Percentiles rank a stretch among this genome's conserved stretches.
Conservation (phyloP, 1,140 invertebrate species). For the Drosophila paulistorum region DNA sequence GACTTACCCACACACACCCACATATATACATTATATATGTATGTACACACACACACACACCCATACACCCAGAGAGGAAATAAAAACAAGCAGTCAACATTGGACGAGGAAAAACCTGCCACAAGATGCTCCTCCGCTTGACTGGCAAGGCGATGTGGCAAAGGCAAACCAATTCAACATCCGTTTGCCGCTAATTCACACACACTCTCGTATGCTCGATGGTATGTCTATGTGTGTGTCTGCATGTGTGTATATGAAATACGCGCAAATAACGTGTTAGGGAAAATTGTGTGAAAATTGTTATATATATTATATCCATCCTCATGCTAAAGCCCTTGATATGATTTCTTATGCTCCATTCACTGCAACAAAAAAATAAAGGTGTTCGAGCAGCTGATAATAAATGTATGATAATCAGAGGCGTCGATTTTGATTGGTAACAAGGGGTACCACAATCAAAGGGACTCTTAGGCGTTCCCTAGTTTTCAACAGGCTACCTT, state of each 20-base stretch:
- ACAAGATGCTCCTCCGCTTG: slow-evolving; percentile 71
- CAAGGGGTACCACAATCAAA: neutral
- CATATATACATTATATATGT: slow-evolving; percentile 12
- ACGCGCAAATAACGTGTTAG: slow-evolving; percentile 80
- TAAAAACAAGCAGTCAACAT: slow-evolving; percentile 80
- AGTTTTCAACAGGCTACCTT: too few species aligned
- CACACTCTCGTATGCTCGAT: slow-evolving; percentile 44
- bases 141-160: slow-evolving; percentile 64
- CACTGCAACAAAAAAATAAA: slow-evolving; percentile 45
- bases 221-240: too few species aligned
- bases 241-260: slow-evolving; percentile 76
- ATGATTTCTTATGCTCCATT: slow-evolving; percentile 80
- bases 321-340: slow-evolving; percentile 65
- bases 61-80: slow-evolving; percentile 53
- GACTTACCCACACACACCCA: slow-evolving; percentile 37
- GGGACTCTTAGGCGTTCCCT: too few species aligned
- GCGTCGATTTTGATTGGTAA: neutral
- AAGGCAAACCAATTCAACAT: slow-evolving; percentile 81
- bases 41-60: slow-evolving; percentile 27
- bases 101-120: slow-evolving; percentile 61
- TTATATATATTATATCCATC: slow-evolving; percentile 82
- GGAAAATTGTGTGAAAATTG: slow-evolving; percentile 79
- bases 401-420: neutral
- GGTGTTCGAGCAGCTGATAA: slow-evolving; percentile 53
- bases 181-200: slow-evolving; percentile 80